These are phyloP conservation scores for Amphimallon solstitiale DNA, from an alignment of 2,888 invertebrate species.

Conservation along the genomic window DNA sequence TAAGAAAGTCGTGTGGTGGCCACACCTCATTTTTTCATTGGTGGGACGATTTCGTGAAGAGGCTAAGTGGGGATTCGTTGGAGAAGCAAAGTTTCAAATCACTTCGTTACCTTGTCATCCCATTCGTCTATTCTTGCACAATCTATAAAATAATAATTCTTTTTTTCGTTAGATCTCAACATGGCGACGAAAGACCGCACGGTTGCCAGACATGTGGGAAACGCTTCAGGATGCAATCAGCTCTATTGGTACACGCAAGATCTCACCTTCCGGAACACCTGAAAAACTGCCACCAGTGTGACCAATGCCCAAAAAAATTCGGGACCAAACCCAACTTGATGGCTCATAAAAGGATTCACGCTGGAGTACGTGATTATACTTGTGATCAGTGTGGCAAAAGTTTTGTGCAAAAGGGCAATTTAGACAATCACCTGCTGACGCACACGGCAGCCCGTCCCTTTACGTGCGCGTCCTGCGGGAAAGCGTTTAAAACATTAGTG, in stretches of 20 bases:
- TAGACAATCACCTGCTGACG: conserved; percentile 68
- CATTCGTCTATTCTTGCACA: no score
- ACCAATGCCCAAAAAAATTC: conserved; percentile 69
- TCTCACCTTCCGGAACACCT: conserved; percentile 68
- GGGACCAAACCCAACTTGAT: conserved; percentile 69
- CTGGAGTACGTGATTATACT: conserved; percentile 67
- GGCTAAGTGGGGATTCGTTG: no score
- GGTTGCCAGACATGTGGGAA: conserved; percentile 68
- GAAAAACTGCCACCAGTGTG: conserved; percentile 69
- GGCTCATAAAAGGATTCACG: conserved; percentile 68
- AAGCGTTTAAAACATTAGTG: conserved; percentile 68
- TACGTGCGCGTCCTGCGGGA: conserved; percentile 64
- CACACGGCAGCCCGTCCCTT: conserved; percentile 66
- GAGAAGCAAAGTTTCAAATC: no score
- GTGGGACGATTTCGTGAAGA: no score
- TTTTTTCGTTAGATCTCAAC: conserved; percentile 47
- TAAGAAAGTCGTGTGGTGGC: no score
- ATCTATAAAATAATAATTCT: no score
- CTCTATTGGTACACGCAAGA: conserved; percentile 66
- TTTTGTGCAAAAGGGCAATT: conserved; percentile 69
- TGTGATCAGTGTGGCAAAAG: conserved; percentile 70
- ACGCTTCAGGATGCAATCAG: conserved; percentile 68
- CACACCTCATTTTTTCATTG: no score
- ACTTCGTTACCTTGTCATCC: no score
- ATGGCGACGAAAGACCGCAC: conserved; percentile 66